phyloP scores from a whole-genome alignment of 2,888 invertebrate genomes.

The Caenorhabditis virilis region DNA sequence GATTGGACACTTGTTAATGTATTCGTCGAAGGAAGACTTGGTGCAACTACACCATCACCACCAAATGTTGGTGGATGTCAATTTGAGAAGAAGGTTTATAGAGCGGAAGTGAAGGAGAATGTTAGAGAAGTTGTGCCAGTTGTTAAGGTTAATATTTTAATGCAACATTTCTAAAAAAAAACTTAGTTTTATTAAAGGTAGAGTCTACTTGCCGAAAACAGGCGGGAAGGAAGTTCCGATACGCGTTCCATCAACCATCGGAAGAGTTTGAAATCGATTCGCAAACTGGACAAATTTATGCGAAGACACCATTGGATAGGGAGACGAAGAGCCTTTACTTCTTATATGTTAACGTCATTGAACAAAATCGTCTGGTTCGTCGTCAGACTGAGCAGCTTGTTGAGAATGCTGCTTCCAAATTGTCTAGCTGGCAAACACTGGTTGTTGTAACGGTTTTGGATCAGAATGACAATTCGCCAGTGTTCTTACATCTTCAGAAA shows the following conservation, averaged over 20 bases:
- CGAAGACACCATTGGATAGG: constrained; percentile 54
- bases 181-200: too few relatives aligned
- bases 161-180: too few relatives aligned
- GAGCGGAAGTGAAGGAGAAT: constrained; percentile 59
- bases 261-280: constrained; percentile 60
- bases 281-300: constrained; percentile 51
- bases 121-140: constrained; percentile 32
- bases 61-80: constrained; percentile 23
- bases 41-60: constrained; percentile 7
- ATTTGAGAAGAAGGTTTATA: constrained; percentile 54
- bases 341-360: constrained; percentile 57
- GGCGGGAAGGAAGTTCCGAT: constrained; percentile 18
- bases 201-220: constrained; percentile 19
- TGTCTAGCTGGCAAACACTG: constrained; percentile 57
- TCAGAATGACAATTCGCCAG: constrained; percentile 65
- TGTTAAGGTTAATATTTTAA: constrained; percentile 38
- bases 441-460: constrained; percentile 60
- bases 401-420: constrained; percentile 55
- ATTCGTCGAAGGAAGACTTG: constrained; percentile 30
- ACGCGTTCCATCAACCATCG: constrained; percentile 36
- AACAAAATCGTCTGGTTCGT: constrained; percentile 28
- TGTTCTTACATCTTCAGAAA: constrained; percentile 46
- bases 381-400: constrained; percentile 17
- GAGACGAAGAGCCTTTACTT: constrained; percentile 59
- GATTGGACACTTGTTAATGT: constrained; percentile 42